Percentiles rank a stretch among this genome's conserved stretches.
phyloP scores from a whole-genome alignment of 2,888 invertebrate species.

The Patella caerulea region DNA sequence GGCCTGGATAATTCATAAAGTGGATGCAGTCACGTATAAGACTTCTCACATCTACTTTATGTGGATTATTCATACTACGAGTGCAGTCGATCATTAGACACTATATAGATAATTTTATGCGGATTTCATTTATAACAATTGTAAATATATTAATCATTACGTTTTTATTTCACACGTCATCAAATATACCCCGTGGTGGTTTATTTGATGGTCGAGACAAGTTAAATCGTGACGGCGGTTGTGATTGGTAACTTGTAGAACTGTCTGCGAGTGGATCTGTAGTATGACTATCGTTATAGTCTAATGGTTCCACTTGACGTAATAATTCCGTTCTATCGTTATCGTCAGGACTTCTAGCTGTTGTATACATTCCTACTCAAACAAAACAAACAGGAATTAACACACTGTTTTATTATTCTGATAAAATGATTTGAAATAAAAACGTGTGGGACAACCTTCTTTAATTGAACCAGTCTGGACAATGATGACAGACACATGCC shows the following conservation, averaged over 20 bases:
- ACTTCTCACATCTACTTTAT: too few species aligned
- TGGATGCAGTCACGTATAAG: too few species aligned
- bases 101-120: too few species aligned
- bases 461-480: background rate
- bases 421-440: background rate
- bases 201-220: conserved; percentile 29
- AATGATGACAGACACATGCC: background rate
- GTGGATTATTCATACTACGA: too few species aligned
- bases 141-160: too few species aligned
- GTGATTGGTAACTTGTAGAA: conserved; percentile 44
- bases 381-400: background rate
- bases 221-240: conserved; percentile 33
- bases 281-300: conserved; percentile 65
- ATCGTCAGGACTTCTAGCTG: conserved; percentile 77
- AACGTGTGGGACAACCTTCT: background rate
- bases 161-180: conserved; percentile 55
- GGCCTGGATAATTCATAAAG: too few species aligned
- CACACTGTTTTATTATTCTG: background rate
- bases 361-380: conserved; percentile 43
- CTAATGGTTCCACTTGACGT: conserved; percentile 80
- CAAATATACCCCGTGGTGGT: conserved; percentile 64
- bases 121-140: too few species aligned
- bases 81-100: too few species aligned
- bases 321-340: conserved; percentile 85
- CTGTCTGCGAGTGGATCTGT: conserved; percentile 28